Evolutionary conservation across 2,888 invertebrate species (phyloP), one percentile per base, ranked within the genome.

Genomic region (Clivina fossor): DNA sequence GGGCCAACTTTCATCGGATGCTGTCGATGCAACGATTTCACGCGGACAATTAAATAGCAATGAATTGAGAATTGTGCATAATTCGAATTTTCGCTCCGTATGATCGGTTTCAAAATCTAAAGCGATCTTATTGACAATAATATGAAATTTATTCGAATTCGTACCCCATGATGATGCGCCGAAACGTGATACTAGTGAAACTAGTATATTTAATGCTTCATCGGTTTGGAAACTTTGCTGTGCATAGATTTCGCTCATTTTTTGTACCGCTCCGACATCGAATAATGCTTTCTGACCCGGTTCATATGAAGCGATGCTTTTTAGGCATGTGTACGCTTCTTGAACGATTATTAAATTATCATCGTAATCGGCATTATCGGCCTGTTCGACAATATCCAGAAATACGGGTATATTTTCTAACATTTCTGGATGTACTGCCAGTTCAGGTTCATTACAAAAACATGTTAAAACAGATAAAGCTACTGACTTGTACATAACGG

Each of bases 171-270:
- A 86, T 18, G 77, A 71, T 0, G 83, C 76, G 1, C 90, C 90
- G 69, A 88, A 85, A 61, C 82, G 78, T 59, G 81, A 83, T 0
- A 87, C 88, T 46, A 93, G 72, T 49, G 84, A 82, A 2, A 89
- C 88, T 49, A 92, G 78, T 63, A 93, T 83, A 65, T 88, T 87
- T 26, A 93, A 75, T 0, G 93, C 92, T 71, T 92, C 90, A 68
- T 93, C 93, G 1, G 90, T 90, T 72, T 92, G 90, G 67, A 93
- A 92, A 71, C 90, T 89, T 71, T 90, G 91, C 60, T 88, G 88
- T 0, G 89, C 83, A 70, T 93, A 93, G 61, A 93, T 89, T 69
- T 90, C 88, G 41, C 87, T 86, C 85, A 91, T 86, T 73, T 86
- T 89, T 0, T 83, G 80, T 54, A 93, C 84, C 8, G 88, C 90